A percentile compares a stretch with the other conserved stretches of the same genome.
These are phyloP conservation scores for Microtus pennsylvanicus DNA, from an alignment of 2,113 vertebrate species.

Conservation along the genomic window DNA sequence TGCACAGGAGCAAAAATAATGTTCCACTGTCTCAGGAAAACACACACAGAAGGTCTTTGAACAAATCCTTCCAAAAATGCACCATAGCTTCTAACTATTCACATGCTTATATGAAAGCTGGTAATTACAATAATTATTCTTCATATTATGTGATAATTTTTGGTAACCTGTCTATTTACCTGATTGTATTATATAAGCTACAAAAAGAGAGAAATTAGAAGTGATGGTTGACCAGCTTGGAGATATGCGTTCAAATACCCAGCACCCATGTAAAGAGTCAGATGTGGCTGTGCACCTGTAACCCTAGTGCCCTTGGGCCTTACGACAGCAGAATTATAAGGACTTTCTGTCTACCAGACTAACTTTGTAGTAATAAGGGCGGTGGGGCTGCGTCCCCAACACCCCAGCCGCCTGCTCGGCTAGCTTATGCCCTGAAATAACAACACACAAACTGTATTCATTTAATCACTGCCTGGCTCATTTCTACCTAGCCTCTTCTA, in stretches of 20 bases:
- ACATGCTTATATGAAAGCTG: background rate
- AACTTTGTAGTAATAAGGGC: no score
- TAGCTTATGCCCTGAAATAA: no score
- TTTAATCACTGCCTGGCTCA: no score
- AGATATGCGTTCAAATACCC: background rate
- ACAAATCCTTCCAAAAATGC: background rate
- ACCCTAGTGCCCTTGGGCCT: background rate
- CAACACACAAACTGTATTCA: no score
- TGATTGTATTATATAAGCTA: background rate
- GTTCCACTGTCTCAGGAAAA: background rate
- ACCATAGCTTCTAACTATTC: background rate
- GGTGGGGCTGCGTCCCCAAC: no score
- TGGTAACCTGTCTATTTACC: background rate
- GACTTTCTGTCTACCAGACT: no score
- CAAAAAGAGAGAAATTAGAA: background rate
- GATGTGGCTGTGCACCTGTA: background rate
- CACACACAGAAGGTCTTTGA: background rate
- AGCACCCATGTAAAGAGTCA: background rate
- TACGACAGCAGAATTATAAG: background rate
- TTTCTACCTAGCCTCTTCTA: no score
- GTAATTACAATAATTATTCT: background rate
- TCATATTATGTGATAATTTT: background rate
- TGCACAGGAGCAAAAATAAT: background rate
- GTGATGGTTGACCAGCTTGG: background rate
- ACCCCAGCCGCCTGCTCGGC: no score